Percentiles rank a stretch among this genome's conserved stretches.
Conservation (phyloP, 2,113 vertebrate genomes). For the Scatophagus argus region DNA sequence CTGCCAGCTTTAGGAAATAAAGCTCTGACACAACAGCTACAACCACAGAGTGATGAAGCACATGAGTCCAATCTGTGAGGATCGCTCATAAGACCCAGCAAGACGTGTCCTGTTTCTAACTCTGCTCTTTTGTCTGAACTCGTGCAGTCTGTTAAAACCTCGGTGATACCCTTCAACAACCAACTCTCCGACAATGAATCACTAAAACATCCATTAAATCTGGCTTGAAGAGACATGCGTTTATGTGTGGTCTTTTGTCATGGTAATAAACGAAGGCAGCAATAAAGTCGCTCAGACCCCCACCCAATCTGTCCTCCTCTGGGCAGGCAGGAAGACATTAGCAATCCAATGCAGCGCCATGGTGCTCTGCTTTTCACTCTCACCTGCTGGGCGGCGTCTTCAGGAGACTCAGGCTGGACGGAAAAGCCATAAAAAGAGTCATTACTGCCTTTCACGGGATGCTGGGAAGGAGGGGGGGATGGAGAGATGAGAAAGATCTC, state of each 20-base stretch:
- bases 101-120: background rate
- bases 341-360: slow-evolving; percentile 61
- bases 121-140: slow-evolving; percentile 34
- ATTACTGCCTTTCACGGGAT: slow-evolving; percentile 58
- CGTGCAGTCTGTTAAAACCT: slow-evolving; percentile 62
- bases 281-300: slow-evolving; percentile 58
- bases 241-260: slow-evolving; percentile 69
- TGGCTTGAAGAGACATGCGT: slow-evolving; percentile 64
- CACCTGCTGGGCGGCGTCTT: slow-evolving; percentile 60
- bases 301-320: slow-evolving; percentile 50
- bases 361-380: slow-evolving; percentile 54
- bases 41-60: background rate
- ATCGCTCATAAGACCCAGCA: slow-evolving; percentile 32
- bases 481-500: background rate
- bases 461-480: slow-evolving; percentile 13
- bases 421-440: slow-evolving; percentile 50
- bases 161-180: slow-evolving; percentile 51
- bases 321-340: slow-evolving; percentile 53
- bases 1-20: background rate
- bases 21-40: background rate
- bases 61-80: background rate
- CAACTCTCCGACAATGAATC: slow-evolving; percentile 49
- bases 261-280: slow-evolving; percentile 63
- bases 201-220: slow-evolving; percentile 65
- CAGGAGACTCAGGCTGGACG: slow-evolving; percentile 37